Evolutionary conservation across 1,140 invertebrate species (phyloP).

Genomic region (Pseudomyrmex gracilis): DNA sequence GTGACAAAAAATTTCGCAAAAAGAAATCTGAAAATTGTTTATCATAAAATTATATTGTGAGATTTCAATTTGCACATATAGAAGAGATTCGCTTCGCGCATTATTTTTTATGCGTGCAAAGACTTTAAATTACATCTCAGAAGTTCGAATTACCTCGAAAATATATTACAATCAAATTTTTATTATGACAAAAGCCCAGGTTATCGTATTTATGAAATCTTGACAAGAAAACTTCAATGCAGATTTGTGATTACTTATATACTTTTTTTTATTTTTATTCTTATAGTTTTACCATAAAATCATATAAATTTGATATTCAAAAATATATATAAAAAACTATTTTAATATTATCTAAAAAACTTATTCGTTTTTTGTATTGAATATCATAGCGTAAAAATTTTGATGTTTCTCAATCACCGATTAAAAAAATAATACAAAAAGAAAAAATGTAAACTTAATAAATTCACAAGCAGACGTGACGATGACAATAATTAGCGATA

Average conservation of each 20-base stretch:
- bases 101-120: background rate
- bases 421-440: background rate
- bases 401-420: background rate
- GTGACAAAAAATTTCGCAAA: conserved; percentile 17
- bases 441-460: background rate
- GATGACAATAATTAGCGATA: conserved; percentile 61
- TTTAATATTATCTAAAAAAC: conserved; percentile 17
- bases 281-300: background rate
- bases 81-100: background rate
- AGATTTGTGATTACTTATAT: background rate
- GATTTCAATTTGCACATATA: background rate
- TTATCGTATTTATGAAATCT: conserved; percentile 7
- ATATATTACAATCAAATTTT: background rate
- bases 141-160: background rate
- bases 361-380: background rate
- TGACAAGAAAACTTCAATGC: background rate
- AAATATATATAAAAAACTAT: conserved; percentile 1
- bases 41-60: conserved; percentile 4
- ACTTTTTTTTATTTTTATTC: background rate
- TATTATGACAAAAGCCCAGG: background rate
- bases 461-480: conserved; percentile 19
- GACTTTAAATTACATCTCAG: background rate
- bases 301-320: conserved; percentile 6
- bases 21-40: background rate
- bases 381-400: background rate